phyloP scores from a whole-genome alignment of 1,140 invertebrate genomes.

The Tyrophagus putrescentiae region DNA sequence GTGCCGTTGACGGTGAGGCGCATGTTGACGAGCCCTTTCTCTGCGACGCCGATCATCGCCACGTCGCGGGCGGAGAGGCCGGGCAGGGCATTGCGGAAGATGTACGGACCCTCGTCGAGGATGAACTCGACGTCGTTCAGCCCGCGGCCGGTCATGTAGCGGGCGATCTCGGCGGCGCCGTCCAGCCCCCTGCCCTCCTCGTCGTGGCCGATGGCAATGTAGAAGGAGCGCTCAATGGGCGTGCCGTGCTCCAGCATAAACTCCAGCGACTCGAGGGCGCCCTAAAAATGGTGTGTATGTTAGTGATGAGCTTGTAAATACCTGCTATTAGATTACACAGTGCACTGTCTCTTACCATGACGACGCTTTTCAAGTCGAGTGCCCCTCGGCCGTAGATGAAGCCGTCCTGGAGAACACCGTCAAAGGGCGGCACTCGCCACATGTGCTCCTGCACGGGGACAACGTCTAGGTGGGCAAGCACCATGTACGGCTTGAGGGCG shows the following conservation, averaged over 20 bases:
- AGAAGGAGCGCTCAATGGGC: conserved; percentile 36
- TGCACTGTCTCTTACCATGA: conserved; percentile 35
- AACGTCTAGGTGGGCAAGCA: conserved; percentile 44
- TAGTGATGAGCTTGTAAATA: neutral
- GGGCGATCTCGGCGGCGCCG: conserved; percentile 36
- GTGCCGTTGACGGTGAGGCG: conserved; percentile 34
- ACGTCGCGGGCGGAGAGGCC: conserved; percentile 13
- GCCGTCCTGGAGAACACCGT: conserved; percentile 34
- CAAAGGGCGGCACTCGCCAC: conserved; percentile 41
- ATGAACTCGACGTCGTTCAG: conserved; percentile 39
- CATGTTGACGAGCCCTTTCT: conserved; percentile 39
- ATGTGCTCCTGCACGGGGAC: conserved; percentile 38
- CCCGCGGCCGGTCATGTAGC: conserved; percentile 31
- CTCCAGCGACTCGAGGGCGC: conserved; percentile 42
- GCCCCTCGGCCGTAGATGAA: conserved; percentile 43
- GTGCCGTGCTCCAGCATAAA: conserved; percentile 34
- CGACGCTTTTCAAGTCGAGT: conserved; percentile 41
- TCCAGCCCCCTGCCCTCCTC: conserved; percentile 42
- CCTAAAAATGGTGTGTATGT: conserved; percentile 32
- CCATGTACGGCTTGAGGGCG: conserved; percentile 38
- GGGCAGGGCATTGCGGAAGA: conserved; percentile 32
- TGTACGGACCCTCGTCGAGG: conserved; percentile 41
- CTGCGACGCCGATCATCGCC: conserved; percentile 23
- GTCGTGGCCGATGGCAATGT: conserved; percentile 46
- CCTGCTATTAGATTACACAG: neutral